Evolutionary conservation across 2,113 vertebrate species (phyloP).

Genomic region (Antechinus stuartii): DNA sequence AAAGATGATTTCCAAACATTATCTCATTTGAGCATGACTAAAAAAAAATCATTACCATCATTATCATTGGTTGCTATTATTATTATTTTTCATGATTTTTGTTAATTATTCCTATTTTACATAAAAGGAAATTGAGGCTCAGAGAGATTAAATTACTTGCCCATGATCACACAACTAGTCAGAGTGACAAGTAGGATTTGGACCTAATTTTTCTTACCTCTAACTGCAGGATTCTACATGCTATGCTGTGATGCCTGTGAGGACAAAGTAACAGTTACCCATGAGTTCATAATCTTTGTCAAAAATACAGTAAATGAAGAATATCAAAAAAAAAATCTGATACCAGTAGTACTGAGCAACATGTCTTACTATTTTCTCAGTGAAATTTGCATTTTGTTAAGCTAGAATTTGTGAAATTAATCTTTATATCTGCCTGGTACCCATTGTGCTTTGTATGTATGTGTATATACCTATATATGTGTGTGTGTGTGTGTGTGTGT

Average conservation of each 20-base stretch:
- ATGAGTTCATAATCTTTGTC: neutral
- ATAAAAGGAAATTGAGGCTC: neutral
- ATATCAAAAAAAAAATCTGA: neutral
- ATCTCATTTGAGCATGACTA: neutral
- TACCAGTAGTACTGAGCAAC: neutral
- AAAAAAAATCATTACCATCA: neutral
- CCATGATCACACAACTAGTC: neutral
- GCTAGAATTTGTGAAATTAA: constrained; percentile 3
- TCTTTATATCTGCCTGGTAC: constrained; percentile 22
- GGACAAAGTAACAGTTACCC: neutral
- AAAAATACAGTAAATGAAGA: constrained; percentile 5
- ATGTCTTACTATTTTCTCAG: neutral
- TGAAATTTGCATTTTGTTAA: neutral
- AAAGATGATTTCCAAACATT: neutral
- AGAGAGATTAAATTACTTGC: neutral
- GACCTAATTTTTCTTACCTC: neutral
- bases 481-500: too few species aligned
- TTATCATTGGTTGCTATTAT: neutral
- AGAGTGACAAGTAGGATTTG: neutral
- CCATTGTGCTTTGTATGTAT: neutral
- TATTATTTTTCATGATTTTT: neutral
- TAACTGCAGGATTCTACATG: neutral
- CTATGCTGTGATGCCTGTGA: neutral
- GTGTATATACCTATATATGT: neutral
- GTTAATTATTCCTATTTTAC: neutral